These are phyloP conservation scores for Cryptomyrus ogoouensis DNA, from an alignment of 2,113 vertebrate species.

Conservation along the genomic window DNA sequence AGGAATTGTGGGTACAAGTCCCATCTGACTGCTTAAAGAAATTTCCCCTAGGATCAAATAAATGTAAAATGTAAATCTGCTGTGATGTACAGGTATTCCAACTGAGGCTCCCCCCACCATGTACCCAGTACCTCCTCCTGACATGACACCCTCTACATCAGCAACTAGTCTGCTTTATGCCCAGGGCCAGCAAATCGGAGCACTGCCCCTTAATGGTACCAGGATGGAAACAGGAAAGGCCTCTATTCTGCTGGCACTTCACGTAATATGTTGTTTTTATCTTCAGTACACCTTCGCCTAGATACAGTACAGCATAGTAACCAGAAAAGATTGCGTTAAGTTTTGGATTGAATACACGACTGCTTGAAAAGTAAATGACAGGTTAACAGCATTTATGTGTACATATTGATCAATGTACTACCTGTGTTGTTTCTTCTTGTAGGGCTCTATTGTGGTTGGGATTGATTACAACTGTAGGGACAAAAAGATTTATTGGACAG, in stretches of 20 bases:
- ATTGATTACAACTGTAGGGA: constrained; percentile 86
- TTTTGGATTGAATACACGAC: background rate
- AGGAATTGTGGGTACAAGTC: background rate
- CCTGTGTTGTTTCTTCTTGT: constrained; percentile 22
- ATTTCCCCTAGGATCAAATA: background rate
- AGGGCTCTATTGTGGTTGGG: constrained; percentile 95
- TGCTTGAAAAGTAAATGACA: background rate
- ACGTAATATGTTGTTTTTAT: constrained; percentile 58
- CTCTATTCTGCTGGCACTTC: constrained; percentile 77
- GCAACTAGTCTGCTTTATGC: constrained; percentile 84
- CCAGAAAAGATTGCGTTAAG: background rate
- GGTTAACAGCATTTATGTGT: background rate
- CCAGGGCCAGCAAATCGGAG: constrained; percentile 90
- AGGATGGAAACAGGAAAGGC: constrained; percentile 67
- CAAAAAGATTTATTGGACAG: constrained; percentile 87
- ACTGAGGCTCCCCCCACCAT: constrained; percentile 66
- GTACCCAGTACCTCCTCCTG: constrained; percentile 68
- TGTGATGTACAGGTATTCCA: constrained; percentile 68
- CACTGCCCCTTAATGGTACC: constrained; percentile 81
- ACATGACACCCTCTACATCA: constrained; percentile 64
- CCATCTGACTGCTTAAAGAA: background rate
- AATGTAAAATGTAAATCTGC: background rate
- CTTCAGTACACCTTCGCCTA: background rate
- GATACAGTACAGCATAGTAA: background rate
- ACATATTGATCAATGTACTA: background rate